Conservation (phyloP, 2,888 invertebrate genomes). For the Brachynemurus nebulosus region DNA sequence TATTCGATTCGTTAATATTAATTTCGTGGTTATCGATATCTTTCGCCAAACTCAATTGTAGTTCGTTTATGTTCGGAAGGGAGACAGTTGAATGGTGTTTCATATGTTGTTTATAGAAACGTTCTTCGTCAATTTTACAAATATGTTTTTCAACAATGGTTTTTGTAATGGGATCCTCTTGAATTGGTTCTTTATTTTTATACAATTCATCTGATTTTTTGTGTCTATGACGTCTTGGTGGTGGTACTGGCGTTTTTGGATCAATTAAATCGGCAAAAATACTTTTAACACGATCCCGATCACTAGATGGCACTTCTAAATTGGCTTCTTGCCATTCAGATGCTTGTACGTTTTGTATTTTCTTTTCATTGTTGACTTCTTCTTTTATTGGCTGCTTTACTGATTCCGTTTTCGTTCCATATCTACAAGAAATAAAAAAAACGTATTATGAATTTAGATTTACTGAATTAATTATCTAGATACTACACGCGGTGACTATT, state of each 20-base stretch:
- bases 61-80: constrained; percentile 37
- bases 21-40: constrained; percentile 22
- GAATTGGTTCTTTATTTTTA: constrained; percentile 18
- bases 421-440: too few relatives aligned
- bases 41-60: constrained; percentile 28
- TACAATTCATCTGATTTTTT: background rate
- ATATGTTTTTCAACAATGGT: constrained; percentile 30
- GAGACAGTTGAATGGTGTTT: constrained; percentile 38
- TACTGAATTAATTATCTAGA: too few relatives aligned
- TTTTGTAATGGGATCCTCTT: constrained; percentile 29
- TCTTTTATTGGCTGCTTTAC: too few relatives aligned
- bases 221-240: constrained; percentile 14
- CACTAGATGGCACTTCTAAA: background rate
- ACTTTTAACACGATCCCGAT: background rate
- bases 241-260: constrained; percentile 17
- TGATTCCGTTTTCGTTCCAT: too few relatives aligned
- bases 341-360: background rate
- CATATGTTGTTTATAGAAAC: constrained; percentile 25
- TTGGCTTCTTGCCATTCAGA: background rate
- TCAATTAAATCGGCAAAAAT: background rate
- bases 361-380: background rate
- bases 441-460: too few relatives aligned
- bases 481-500: too few relatives aligned
- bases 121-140: constrained; percentile 26
- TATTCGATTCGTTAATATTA: background rate